phyloP scores from a whole-genome alignment of 2,888 invertebrate species.

The Zygogramma bicolorata region DNA sequence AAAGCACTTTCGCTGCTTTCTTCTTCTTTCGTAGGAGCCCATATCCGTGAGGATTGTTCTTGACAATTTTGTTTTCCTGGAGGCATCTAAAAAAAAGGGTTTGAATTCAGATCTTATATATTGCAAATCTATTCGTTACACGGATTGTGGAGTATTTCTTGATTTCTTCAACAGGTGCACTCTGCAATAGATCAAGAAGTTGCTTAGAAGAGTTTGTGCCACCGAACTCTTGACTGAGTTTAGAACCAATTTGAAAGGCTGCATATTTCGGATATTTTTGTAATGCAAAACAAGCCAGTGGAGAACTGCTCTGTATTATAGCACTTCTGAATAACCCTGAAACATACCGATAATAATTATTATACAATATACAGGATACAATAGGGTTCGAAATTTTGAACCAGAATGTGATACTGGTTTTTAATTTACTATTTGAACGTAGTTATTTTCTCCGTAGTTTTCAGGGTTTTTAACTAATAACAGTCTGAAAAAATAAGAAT shows the following conservation, averaged over 20 bases:
- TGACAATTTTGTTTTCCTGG: slow-evolving; percentile 5
- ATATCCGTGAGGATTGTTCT: background rate
- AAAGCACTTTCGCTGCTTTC: background rate
- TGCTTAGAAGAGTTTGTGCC: background rate
- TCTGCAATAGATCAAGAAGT: background rate
- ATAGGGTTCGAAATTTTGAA: too few species aligned
- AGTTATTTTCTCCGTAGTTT: too few species aligned
- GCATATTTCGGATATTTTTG: slow-evolving; percentile 17
- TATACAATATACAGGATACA: too few species aligned
- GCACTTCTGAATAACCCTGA: slow-evolving; percentile 12
- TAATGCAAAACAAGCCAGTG: background rate
- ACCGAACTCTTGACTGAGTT: background rate
- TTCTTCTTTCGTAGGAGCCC: slow-evolving; percentile 11
- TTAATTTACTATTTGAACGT: too few species aligned
- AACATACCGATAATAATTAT: background rate
- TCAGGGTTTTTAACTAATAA: too few species aligned
- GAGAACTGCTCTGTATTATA: slow-evolving; percentile 10
- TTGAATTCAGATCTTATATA: background rate
- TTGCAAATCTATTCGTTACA: background rate
- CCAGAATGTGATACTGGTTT: too few species aligned
- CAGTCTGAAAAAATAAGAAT: too few species aligned
- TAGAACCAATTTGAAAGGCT: background rate
- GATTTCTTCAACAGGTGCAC: background rate
- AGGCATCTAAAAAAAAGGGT: slow-evolving; percentile 3
- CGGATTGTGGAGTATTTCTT: background rate